These are phyloP conservation scores for Chromis chromis DNA, from an alignment of 2,797 vertebrate species.

Conservation along the genomic window DNA sequence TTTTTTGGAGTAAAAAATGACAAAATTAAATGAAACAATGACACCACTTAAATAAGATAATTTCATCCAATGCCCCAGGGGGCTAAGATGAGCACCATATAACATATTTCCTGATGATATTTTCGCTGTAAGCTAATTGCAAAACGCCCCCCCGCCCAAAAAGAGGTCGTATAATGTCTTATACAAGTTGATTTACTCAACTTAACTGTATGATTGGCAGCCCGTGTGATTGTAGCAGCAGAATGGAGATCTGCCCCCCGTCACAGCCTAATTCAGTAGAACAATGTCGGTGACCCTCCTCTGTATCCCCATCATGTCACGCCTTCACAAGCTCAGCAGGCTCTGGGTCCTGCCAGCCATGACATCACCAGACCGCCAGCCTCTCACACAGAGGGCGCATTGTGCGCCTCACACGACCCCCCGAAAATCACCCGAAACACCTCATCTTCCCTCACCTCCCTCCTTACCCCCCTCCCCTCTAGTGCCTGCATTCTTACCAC, in stretches of 20 bases:
- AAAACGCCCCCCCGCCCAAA: no score
- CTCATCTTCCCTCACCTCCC: constrained; percentile 29
- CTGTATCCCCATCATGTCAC: constrained; percentile 61
- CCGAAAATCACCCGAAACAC: constrained; percentile 35
- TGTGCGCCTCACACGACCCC: constrained; percentile 28
- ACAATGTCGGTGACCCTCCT: constrained; percentile 63
- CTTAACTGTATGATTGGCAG: constrained; percentile 45
- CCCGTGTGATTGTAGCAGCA: constrained; percentile 30
- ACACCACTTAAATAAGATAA: no score
- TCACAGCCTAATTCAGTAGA: constrained; percentile 61
- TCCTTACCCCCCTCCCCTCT: not conserved
- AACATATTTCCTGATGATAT: not conserved
- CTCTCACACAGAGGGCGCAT: constrained; percentile 54
- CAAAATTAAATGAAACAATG: no score
- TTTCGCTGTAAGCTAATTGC: not conserved
- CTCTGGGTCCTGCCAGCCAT: constrained; percentile 63
- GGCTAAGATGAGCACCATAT: not conserved
- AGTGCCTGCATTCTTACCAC: constrained; percentile 15
- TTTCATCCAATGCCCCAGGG: no score
- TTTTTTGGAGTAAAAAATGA: no score
- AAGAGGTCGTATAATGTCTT: not conserved
- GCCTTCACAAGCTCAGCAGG: constrained; percentile 59
- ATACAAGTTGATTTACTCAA: constrained; percentile 17
- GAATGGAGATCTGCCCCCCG: constrained; percentile 20
- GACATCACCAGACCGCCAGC: constrained; percentile 69